Evolutionary conservation across 2,113 vertebrate species (phyloP).

Genomic region (Oreotrochilus melanogaster): DNA sequence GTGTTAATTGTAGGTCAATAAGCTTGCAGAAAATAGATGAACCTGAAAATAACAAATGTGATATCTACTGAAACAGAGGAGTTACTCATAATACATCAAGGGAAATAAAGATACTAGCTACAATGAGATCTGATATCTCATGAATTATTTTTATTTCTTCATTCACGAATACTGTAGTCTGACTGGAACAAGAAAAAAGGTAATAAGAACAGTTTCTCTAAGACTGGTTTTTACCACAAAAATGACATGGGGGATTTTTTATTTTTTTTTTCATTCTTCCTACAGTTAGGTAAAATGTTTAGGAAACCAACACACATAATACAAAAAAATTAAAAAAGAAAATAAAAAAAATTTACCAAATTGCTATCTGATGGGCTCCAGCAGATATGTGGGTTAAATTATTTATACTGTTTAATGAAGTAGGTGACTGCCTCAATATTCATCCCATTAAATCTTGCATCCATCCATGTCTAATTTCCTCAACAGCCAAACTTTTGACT

Average conservation of each 20-base stretch:
- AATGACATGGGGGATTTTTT: accelerated
- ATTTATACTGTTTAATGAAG: neutral
- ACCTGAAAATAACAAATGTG: neutral
- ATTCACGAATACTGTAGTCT: neutral
- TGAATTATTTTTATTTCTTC: neutral
- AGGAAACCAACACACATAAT: neutral
- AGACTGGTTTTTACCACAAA: neutral
- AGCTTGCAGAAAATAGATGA: slow-evolving; percentile 46
- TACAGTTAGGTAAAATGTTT: neutral
- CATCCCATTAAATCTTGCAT: neutral
- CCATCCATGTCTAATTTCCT: neutral
- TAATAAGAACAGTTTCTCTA: neutral
- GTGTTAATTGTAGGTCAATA: neutral
- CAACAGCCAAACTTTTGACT: neutral
- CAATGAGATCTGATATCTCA: neutral
- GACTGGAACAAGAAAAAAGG: neutral
- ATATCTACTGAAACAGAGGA: neutral
- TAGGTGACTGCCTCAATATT: neutral
- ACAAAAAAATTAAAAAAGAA: neutral
- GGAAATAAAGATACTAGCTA: neutral
- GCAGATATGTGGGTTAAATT: neutral
- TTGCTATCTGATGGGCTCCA: accelerated
- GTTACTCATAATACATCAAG: neutral
- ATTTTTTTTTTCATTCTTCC: neutral
- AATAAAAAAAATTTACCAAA: neutral